Base-by-base conservation (phyloP, 2,797 vertebrate genomes). In the Neosalanx taihuensis region DNA sequence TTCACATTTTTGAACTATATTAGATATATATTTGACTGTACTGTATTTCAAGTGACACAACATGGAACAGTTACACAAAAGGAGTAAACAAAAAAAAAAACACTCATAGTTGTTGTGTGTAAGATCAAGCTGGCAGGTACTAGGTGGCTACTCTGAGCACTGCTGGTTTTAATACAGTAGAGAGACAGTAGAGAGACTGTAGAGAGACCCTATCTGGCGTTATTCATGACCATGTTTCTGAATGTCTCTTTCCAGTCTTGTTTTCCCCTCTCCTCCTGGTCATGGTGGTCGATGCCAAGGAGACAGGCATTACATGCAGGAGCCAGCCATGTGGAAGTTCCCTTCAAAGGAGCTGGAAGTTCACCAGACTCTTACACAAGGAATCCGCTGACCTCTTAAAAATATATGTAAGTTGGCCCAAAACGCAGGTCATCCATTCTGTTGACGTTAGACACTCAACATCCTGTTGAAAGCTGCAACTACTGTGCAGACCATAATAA, bases 201-300 rank as follows among this genome's bases (percentile, higher is more conserved):
- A n/a, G 30, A 46, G 13, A 49, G 13, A 13, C 35, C 12, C 20
- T 26, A 12, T 65, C 37, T 6, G 23, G 63, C 13, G 64, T 65
- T 6, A 46, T 65, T 26, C 4, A 63, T 41, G n/a, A 49, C 10
- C 10, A 49, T 61, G 15, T 26, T 26, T 41, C 7, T 51, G 46
- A 10, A 6, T 23, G 26, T 59, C 20, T 79, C 79, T 80, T 79
- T 84, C 76, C 86, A 91, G 90, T 84, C 7, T 75, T 91, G 69
- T 78, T 92, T 74, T 87, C 83, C 41, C 74, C 92, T 62, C 79
- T 92, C 80, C 81, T 93, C 80, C 81, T 93, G 79, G 72, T 91
- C 60, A 83, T 86, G 84, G 76, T 83, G 76, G 81, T 85, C 77
- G 76, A 87, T 77, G 79, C 87, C 72, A 82, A 84, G 31, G 86